These are phyloP conservation scores for Bubo bubo DNA, from an alignment of 2,113 vertebrate species.

Conservation along the genomic window DNA sequence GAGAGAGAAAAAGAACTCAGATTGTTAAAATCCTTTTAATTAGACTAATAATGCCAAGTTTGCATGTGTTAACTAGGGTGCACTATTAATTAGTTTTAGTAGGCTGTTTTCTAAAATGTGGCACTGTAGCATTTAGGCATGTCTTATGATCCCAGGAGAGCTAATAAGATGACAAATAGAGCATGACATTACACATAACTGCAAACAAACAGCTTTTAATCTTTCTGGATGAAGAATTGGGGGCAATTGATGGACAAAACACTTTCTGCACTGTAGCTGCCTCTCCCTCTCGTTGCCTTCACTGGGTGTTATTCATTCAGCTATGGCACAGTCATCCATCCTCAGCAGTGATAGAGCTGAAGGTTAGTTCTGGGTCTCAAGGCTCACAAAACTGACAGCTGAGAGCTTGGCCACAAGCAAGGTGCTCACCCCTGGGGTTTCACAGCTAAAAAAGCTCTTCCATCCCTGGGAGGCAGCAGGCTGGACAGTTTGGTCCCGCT, in stretches of 20 bases:
- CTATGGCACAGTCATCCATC: too few relatives aligned
- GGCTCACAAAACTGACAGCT: not conserved
- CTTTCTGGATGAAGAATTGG: conserved; percentile 34
- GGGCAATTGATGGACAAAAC: conserved; percentile 24
- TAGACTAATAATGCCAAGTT: conserved; percentile 79
- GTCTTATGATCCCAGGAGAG: conserved; percentile 51
- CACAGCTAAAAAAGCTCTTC: not conserved
- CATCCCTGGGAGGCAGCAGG: not conserved
- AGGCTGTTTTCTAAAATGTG: conserved; percentile 69
- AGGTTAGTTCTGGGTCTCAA: not conserved
- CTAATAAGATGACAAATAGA: conserved; percentile 69
- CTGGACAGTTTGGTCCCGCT: not conserved
- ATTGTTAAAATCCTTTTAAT: conserved; percentile 77
- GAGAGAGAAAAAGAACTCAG: conserved; percentile 26
- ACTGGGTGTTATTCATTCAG: rapidly evolving
- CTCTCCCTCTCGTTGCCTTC: not conserved
- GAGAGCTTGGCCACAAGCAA: not conserved
- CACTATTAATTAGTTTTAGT: conserved; percentile 74
- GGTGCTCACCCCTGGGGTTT: not conserved
- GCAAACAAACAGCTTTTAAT: conserved; percentile 61
- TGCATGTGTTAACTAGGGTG: conserved; percentile 72
- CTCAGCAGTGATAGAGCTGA: not conserved
- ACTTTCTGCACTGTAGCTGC: not conserved
- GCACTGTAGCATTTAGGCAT: conserved; percentile 29
- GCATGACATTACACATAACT: conserved; percentile 53